phyloP scores from a whole-genome alignment of 1,140 invertebrate genomes.

The Anadara kagoshimensis region DNA sequence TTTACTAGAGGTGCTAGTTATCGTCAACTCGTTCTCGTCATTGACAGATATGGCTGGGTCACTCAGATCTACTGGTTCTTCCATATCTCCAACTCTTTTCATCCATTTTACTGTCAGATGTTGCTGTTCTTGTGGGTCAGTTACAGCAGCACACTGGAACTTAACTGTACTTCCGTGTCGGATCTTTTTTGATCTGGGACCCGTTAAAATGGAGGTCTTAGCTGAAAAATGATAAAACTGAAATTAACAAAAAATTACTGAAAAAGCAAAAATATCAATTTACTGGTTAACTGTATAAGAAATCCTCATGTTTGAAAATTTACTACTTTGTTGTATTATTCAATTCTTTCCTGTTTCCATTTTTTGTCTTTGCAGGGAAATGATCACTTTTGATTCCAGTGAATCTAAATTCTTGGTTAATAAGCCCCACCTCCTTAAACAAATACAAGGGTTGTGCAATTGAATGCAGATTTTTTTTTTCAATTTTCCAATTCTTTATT shows the following conservation, averaged over 20 bases:
- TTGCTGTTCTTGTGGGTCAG: slow-evolving; percentile 42
- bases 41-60: slow-evolving; percentile 26
- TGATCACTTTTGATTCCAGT: background rate
- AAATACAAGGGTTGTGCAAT: no score
- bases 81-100: slow-evolving; percentile 36
- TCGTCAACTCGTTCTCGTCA: slow-evolving; percentile 23
- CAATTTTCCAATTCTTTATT: no score
- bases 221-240: no score
- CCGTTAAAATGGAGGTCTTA: background rate
- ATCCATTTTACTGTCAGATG: slow-evolving; percentile 41
- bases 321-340: no score
- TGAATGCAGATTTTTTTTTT: no score
- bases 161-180: slow-evolving; percentile 26
- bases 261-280: no score
- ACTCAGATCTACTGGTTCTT: slow-evolving; percentile 2
- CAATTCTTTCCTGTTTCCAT: no score
- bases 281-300: no score
- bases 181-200: background rate
- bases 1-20: slow-evolving; percentile 45
- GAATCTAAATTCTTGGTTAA: background rate
- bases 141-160: slow-evolving; percentile 45
- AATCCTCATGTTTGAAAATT: no score
- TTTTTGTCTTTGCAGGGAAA: no score
- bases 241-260: no score
- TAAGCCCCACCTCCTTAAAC: no score